Percentiles rank a stretch among this genome's conserved stretches.
phyloP scores from a whole-genome alignment of 2,888 invertebrate species.

The Myopa testacea region DNA sequence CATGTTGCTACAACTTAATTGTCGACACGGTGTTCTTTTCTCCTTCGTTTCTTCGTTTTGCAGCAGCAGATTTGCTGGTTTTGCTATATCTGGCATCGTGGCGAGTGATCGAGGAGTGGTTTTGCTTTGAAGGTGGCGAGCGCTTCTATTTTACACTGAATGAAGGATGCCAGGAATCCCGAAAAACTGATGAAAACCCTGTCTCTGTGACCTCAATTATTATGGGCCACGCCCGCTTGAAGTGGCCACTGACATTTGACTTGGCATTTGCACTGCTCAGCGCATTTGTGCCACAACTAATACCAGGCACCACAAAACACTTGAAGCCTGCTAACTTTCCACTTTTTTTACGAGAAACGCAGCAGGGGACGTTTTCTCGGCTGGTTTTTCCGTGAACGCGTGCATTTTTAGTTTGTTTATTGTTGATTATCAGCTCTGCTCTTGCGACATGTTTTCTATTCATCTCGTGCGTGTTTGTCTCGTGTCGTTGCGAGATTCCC shows the following conservation, averaged over 20 bases:
- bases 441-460: background rate
- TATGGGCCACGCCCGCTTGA: too few species aligned
- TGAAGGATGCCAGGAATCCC: too few species aligned
- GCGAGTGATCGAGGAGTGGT: slow-evolving; percentile 3
- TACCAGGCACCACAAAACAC: background rate
- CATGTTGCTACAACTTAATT: slow-evolving; percentile 14
- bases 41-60: background rate
- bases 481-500: background rate
- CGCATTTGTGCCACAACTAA: too few species aligned
- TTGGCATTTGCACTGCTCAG: too few species aligned
- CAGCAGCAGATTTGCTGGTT: background rate
- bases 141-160: too few species aligned
- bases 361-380: slow-evolving; percentile 7
- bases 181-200: too few species aligned
- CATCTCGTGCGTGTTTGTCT: background rate
- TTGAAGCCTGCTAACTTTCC: background rate
- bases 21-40: background rate
- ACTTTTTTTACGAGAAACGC: background rate
- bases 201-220: too few species aligned
- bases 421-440: background rate
- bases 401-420: background rate
- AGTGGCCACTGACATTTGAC: too few species aligned
- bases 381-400: slow-evolving; percentile 4
- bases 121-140: background rate
- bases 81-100: background rate